phyloP scores from a whole-genome alignment of 2,888 invertebrate species.

The Dione vanillae region DNA sequence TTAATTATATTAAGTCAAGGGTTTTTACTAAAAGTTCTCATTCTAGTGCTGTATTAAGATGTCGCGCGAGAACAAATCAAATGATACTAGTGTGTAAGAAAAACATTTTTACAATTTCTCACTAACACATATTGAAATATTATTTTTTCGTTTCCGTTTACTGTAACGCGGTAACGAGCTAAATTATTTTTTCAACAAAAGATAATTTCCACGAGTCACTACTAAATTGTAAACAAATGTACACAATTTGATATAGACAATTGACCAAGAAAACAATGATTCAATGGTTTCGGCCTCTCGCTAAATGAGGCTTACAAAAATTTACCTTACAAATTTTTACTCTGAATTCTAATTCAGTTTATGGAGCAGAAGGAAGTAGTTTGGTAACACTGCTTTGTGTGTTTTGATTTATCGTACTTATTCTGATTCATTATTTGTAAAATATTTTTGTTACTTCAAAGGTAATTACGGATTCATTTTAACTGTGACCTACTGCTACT shows the following conservation, averaged over 20 bases:
- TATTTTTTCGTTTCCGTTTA: no score
- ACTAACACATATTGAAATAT: no score
- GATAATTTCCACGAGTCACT: background rate
- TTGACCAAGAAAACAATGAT: conserved; percentile 4
- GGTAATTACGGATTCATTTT: background rate
- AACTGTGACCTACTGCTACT: no score
- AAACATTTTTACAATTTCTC: no score
- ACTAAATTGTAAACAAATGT: background rate
- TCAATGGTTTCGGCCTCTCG: conserved; percentile 7
- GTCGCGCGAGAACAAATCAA: no score
- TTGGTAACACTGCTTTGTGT: conserved; percentile 6
- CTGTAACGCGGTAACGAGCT: background rate
- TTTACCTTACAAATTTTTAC: conserved; percentile 25
- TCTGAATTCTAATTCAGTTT: conserved; percentile 7
- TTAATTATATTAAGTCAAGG: no score
- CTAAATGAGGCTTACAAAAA: conserved; percentile 24
- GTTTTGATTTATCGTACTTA: no score
- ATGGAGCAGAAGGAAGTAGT: conserved; percentile 16
- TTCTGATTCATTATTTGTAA: no score
- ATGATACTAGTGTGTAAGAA: no score
- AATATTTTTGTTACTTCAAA: background rate
- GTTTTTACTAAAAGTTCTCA: no score
- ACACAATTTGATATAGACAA: background rate
- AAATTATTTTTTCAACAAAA: background rate
- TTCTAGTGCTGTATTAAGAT: no score